These are phyloP conservation scores for Naso thynnoides DNA, from an alignment of 2,797 vertebrate genomes.

Conservation along the genomic window DNA sequence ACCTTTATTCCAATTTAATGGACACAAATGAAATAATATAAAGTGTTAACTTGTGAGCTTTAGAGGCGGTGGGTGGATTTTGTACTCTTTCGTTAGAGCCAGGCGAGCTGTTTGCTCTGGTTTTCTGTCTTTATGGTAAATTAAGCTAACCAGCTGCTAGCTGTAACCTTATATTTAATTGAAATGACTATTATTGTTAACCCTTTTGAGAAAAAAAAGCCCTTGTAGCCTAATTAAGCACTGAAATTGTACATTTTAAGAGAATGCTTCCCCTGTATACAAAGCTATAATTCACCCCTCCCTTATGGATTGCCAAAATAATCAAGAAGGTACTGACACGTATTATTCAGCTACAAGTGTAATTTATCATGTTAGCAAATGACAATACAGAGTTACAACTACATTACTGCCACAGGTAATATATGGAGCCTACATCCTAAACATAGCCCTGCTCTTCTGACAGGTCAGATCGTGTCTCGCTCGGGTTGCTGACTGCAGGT, in stretches of 20 bases:
- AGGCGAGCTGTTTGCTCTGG: too few species aligned
- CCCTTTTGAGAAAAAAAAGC: too few species aligned
- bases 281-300: too few species aligned
- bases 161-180: not conserved
- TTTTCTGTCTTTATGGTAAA: not conserved
- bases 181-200: too few species aligned
- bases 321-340: not conserved
- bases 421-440: slow-evolving; percentile 42
- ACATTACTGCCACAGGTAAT: slow-evolving; percentile 9
- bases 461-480: slow-evolving; percentile 53
- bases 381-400: slow-evolving; percentile 25
- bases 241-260: too few species aligned
- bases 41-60: not conserved
- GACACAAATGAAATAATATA: not conserved
- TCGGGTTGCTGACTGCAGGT: slow-evolving; percentile 63
- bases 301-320: too few species aligned
- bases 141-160: not conserved
- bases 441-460: slow-evolving; percentile 53
- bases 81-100: too few species aligned
- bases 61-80: not conserved
- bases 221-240: too few species aligned
- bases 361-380: not conserved
- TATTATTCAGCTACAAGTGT: not conserved
- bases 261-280: too few species aligned
- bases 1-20: too few species aligned